A percentile compares a stretch with the other conserved stretches of the same genome.
Evolutionary conservation across 1,140 invertebrate genomes (phyloP).

Genomic region (Anastatus disparis): DNA sequence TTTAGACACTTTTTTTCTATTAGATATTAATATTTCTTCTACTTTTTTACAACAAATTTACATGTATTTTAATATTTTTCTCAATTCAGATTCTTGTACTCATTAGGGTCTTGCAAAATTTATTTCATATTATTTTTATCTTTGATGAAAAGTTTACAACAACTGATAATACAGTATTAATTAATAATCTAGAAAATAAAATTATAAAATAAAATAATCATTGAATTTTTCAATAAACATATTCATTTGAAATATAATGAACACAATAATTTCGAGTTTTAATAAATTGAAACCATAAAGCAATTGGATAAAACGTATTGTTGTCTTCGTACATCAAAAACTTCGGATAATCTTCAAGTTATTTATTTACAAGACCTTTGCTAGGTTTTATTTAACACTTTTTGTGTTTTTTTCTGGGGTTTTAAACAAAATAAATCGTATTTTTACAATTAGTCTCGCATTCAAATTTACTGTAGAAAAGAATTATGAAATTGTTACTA

Average conservation of each 20-base stretch:
- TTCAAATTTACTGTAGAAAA: background rate
- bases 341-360: no score
- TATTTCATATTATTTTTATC: no score
- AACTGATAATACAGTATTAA: no score
- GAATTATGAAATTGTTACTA: no score
- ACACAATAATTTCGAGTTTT: background rate
- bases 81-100: slow-evolving; percentile 16
- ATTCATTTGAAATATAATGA: background rate
- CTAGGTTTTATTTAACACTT: background rate
- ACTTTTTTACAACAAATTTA: background rate
- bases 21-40: no score
- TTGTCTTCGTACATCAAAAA: no score
- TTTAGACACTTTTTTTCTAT: background rate
- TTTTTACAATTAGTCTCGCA: background rate
- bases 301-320: background rate
- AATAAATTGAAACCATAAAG: background rate
- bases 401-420: background rate
- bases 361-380: slow-evolving; percentile 15
- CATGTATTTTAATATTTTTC: slow-evolving; percentile 5
- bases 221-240: no score
- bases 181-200: no score
- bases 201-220: no score
- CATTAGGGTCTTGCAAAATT: background rate
- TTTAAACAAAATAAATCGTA: background rate
- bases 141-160: no score